Conservation (phyloP, 2,797 vertebrate genomes). For the Poeciliopsis presidionis region DNA sequence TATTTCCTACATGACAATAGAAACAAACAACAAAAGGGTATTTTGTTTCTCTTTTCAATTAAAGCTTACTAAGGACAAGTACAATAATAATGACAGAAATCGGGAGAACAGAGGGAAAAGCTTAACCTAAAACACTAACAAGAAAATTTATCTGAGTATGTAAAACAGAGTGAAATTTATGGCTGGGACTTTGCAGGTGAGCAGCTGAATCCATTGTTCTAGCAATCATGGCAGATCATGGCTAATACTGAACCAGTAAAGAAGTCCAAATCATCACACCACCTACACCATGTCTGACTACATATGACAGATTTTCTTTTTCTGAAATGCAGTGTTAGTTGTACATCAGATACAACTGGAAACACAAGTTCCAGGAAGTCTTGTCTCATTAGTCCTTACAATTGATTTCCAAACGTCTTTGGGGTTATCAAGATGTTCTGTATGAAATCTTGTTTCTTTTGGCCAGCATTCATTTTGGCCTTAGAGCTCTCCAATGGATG, state of each 20-base stretch:
- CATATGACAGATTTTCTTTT: background rate
- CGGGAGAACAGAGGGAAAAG: background rate
- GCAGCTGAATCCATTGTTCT: background rate
- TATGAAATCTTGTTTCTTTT: background rate
- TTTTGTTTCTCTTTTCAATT: background rate
- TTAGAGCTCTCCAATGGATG: background rate
- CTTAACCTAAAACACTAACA: background rate
- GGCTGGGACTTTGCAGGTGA: background rate
- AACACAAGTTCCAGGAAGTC: background rate
- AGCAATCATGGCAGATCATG: background rate
- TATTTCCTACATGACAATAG: conserved; percentile 21
- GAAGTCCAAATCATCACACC: background rate
- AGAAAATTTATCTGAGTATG: background rate
- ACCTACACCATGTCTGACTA: background rate
- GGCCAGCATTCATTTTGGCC: background rate
- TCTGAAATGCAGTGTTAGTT: background rate
- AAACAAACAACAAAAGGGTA: conserved; percentile 2
- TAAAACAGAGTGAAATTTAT: background rate
- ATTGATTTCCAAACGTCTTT: background rate
- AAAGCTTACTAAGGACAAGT: background rate
- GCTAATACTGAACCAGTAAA: background rate
- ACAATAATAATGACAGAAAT: background rate
- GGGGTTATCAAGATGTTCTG: background rate
- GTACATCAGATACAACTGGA: background rate
- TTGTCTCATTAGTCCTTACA: background rate